A percentile compares a stretch with the other conserved stretches of the same genome.
These are phyloP conservation scores for Diglossa brunneiventris DNA, from an alignment of 2,113 vertebrate genomes.

Conservation along the genomic window DNA sequence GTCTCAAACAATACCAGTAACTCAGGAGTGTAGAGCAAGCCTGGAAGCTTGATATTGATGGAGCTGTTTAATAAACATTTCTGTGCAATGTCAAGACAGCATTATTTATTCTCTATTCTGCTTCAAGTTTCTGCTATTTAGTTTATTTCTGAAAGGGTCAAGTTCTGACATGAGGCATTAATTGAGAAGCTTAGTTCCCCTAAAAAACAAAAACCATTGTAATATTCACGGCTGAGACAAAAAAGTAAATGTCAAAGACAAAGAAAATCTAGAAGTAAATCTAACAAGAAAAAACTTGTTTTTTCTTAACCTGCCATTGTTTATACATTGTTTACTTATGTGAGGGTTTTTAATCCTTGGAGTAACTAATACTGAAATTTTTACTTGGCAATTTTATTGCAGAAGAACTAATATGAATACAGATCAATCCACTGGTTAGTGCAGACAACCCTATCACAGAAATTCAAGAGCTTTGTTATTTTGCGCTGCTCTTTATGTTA, in stretches of 20 bases:
- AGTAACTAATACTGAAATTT: background rate
- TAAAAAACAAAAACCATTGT: background rate
- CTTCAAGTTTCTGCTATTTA: background rate
- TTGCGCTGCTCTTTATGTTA: background rate
- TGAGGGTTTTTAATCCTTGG: background rate
- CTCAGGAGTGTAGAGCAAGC: background rate
- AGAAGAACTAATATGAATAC: background rate
- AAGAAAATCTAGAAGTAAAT: background rate
- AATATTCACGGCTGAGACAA: background rate
- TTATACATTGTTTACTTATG: background rate
- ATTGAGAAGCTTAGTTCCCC: background rate
- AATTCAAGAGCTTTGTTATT: background rate
- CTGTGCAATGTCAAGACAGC: background rate
- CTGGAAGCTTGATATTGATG: background rate
- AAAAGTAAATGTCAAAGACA: background rate
- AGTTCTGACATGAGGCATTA: background rate
- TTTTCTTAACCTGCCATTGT: background rate
- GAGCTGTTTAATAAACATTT: conserved; percentile 9
- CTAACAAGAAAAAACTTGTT: background rate
- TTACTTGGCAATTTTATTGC: background rate
- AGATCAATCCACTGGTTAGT: background rate
- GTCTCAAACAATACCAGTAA: background rate
- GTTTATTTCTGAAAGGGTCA: background rate
- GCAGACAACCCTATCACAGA: background rate
- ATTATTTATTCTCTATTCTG: background rate